Evolutionary conservation across 1,140 invertebrate species (phyloP).

Genomic region (Tetramorium alpestre): DNA sequence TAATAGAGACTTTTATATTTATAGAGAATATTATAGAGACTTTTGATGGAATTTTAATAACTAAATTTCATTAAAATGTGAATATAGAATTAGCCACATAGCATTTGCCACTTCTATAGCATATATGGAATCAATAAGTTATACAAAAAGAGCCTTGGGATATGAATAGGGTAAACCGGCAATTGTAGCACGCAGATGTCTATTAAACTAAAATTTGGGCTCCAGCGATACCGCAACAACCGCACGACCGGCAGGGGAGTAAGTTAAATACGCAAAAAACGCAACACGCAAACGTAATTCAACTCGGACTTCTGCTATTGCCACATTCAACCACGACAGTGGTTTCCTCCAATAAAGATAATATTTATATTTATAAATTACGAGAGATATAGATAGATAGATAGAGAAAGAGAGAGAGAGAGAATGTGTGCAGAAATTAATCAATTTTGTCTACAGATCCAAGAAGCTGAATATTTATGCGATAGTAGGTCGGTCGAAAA

Average conservation of each 20-base stretch:
- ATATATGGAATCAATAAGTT: neutral
- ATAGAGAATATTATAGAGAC: too few relatives aligned
- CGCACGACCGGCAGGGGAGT: neutral
- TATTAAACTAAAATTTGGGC: conserved; percentile 34
- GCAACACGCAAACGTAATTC: neutral
- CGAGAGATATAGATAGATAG: neutral
- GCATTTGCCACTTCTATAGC: neutral
- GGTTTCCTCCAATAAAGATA: conserved; percentile 1
- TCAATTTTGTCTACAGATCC: neutral
- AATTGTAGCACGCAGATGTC: neutral
- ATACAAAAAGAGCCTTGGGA: neutral
- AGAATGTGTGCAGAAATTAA: neutral
- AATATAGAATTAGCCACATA: conserved; percentile 12
- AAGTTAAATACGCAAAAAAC: conserved; percentile 42
- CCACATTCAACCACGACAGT: neutral
- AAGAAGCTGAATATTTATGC: neutral
- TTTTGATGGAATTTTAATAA: neutral
- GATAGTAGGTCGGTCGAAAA: conserved; percentile 34
- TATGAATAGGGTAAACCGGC: neutral
- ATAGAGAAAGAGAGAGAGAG: neutral
- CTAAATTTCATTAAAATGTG: conserved; percentile 23
- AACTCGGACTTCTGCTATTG: conserved; percentile 1
- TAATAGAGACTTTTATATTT: neutral
- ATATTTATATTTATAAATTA: conserved; percentile 12
- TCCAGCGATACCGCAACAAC: conserved; percentile 3